Percentiles rank a stretch among this genome's conserved stretches.
Conservation (phyloP, 1,140 invertebrate species). For the Saccostrea echinata region DNA sequence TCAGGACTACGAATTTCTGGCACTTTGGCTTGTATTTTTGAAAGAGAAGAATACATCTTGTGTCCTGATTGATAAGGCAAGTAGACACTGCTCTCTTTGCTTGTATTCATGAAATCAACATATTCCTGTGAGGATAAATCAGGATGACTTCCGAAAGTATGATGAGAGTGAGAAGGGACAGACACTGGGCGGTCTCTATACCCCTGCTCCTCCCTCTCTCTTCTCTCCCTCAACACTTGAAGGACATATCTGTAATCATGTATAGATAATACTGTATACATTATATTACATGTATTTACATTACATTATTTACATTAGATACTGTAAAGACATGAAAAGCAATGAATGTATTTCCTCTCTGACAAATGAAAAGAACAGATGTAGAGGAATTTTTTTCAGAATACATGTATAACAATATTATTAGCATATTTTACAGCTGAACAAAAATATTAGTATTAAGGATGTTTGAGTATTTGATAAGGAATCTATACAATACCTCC, state of each 20-base stretch:
- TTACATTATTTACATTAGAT: no score
- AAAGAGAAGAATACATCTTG: slow-evolving; percentile 58
- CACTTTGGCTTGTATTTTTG: slow-evolving; percentile 50
- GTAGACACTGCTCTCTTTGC: slow-evolving; percentile 39
- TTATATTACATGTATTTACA: no score
- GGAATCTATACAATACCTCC: slow-evolving; percentile 13
- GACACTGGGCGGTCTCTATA: slow-evolving; percentile 43
- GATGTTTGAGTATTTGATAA: no score
- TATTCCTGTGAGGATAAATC: slow-evolving; percentile 54
- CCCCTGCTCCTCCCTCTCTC: slow-evolving; percentile 49
- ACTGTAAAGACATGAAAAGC: no score
- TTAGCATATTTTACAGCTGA: no score
- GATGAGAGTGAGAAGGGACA: slow-evolving; percentile 40
- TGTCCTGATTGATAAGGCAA: slow-evolving; percentile 56
- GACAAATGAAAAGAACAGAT: no score
- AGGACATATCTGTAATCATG: slow-evolving; percentile 52
- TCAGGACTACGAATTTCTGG: slow-evolving; percentile 52
- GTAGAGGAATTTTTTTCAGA: no score
- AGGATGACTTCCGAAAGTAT: slow-evolving; percentile 55
- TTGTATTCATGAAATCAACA: slow-evolving; percentile 24
- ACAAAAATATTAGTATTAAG: no score
- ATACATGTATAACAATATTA: no score
- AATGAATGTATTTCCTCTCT: no score
- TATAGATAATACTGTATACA: no score
- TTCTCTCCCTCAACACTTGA: slow-evolving; percentile 53